Conservation (phyloP, 2,797 vertebrate genomes). For the Ceyx erithaca region DNA sequence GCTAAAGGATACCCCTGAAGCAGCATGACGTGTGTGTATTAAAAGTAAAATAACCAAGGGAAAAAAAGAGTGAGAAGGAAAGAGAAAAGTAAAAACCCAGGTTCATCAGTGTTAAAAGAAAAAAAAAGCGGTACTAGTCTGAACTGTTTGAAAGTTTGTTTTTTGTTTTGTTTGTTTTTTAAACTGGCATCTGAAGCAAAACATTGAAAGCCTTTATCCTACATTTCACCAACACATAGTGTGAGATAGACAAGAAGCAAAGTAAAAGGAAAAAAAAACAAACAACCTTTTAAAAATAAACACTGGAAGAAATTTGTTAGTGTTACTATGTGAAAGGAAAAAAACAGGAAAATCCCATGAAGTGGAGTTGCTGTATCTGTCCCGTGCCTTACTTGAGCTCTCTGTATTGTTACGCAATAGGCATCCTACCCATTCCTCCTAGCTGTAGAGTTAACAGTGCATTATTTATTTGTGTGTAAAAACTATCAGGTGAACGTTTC, state of each 20-base stretch:
- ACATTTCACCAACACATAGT: conserved; percentile 77
- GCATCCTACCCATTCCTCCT: conserved; percentile 73
- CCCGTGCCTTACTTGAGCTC: conserved; percentile 78
- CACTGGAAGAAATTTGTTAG: conserved; percentile 96
- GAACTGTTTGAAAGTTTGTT: conserved; percentile 78
- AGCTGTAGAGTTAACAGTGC: conserved; percentile 77
- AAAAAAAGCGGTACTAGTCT: conserved; percentile 79
- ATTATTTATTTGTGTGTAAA: conserved; percentile 86
- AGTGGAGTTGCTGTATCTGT: conserved; percentile 82
- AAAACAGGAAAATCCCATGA: conserved; percentile 83
- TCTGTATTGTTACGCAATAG: conserved; percentile 77
- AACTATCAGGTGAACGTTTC: conserved; percentile 76
- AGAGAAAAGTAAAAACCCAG: conserved; percentile 56
- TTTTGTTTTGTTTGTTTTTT: conserved; percentile 36
- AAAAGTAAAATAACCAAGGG: not conserved
- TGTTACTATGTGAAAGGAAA: conserved; percentile 93
- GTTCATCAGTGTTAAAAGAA: conserved; percentile 78
- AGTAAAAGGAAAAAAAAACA: conserved; percentile 50
- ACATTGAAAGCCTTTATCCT: conserved; percentile 77
- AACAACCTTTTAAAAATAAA: conserved; percentile 84
- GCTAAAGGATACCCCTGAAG: conserved; percentile 81
- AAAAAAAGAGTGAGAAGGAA: conserved; percentile 21
- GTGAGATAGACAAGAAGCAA: conserved; percentile 82
- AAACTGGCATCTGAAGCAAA: conserved; percentile 78
- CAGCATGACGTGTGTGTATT: not conserved